These are phyloP conservation scores for human DNA, from an alignment of 2,113 vertebrate species.

Conservation along the genomic window DNA sequence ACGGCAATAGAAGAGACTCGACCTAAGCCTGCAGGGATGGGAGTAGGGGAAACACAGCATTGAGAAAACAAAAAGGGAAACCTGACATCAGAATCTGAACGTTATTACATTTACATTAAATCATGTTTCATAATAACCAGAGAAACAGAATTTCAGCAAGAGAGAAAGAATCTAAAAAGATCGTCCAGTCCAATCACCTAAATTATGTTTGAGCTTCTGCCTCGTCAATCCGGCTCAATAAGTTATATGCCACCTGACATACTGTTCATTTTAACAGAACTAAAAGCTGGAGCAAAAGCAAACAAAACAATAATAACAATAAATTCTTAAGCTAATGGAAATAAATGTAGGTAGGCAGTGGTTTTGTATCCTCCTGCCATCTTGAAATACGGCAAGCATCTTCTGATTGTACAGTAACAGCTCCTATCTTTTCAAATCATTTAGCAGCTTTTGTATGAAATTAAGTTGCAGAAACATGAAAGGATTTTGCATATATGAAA, in stretches of 20 bases:
- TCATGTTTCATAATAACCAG: background rate
- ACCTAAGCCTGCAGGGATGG: background rate
- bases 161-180: background rate
- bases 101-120: background rate
- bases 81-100: background rate
- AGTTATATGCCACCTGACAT: background rate
- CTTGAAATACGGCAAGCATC: background rate
- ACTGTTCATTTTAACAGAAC: background rate
- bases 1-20: background rate
- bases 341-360: background rate
- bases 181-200: background rate
- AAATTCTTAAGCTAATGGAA: background rate
- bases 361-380: background rate
- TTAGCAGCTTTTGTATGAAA: background rate
- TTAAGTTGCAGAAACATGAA: background rate
- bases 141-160: background rate
- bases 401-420: background rate
- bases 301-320: background rate
- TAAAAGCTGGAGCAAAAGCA: background rate
- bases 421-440: background rate
- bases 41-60: background rate
- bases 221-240: background rate
- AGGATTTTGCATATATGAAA: conserved; percentile 30
- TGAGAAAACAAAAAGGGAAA: background rate
- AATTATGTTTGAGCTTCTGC: background rate